Conservation (phyloP, 2,888 invertebrate species). For the Ashinkailepas kermadecensis region DNA sequence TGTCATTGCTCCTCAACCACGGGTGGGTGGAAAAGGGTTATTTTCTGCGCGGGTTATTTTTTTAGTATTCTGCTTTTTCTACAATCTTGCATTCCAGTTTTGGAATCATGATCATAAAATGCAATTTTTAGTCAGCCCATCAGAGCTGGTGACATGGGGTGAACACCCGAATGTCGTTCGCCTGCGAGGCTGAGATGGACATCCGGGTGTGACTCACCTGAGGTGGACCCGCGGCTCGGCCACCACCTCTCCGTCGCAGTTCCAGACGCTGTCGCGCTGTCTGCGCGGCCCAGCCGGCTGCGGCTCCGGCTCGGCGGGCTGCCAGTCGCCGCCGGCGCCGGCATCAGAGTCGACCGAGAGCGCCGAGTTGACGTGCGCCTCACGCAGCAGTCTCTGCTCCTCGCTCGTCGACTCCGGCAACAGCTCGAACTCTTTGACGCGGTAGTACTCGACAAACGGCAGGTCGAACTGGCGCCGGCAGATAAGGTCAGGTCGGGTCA, state of each 20-base stretch:
- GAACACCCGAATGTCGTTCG: no score
- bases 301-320: constrained; percentile 35
- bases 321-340: not conserved
- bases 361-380: constrained; percentile 6
- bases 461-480: constrained; percentile 54
- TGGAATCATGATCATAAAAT: no score
- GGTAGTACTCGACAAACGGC: constrained; percentile 64
- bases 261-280: constrained; percentile 27
- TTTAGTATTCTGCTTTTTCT: no score
- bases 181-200: no score
- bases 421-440: constrained; percentile 63
- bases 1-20: no score
- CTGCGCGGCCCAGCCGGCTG: constrained; percentile 37
- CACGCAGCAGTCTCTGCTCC: not conserved
- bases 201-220: no score
- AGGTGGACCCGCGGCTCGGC: constrained; percentile 27
- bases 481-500: not conserved
- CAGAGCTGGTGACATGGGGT: no score
- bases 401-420: constrained; percentile 43
- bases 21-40: no score
- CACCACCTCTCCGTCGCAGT: constrained; percentile 32
- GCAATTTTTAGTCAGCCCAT: no score
- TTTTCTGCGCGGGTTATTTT: no score
- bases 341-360: not conserved
- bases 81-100: no score